Conservation (phyloP, 1,140 invertebrate species). For the Lasaia peninsularis region DNA sequence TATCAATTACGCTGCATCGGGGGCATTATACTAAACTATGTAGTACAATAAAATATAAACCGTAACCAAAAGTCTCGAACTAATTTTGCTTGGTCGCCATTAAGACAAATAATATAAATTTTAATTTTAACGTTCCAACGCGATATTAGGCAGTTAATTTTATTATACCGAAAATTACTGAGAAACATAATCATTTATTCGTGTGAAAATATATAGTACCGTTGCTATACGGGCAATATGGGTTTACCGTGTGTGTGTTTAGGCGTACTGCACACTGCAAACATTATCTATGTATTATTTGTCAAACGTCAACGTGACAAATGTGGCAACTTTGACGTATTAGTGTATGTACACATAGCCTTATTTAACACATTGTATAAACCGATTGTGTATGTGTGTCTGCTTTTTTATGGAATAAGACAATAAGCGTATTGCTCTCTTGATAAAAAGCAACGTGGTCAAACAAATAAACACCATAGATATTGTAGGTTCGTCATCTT, state of each 20-base stretch:
- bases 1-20: too few relatives aligned
- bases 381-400: too few relatives aligned
- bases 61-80: not conserved
- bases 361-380: not conserved
- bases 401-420: too few relatives aligned
- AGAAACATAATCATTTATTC: slow-evolving; percentile 23
- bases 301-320: not conserved
- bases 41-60: too few relatives aligned
- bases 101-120: slow-evolving; percentile 11
- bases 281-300: not conserved
- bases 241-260: not conserved
- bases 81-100: not conserved
- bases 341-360: not conserved
- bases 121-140: slow-evolving; percentile 24
- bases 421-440: too few relatives aligned
- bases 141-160: slow-evolving; percentile 24
- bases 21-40: too few relatives aligned
- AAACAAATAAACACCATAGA: too few relatives aligned
- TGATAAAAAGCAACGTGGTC: too few relatives aligned
- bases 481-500: too few relatives aligned
- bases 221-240: slow-evolving; percentile 20
- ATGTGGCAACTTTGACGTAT: not conserved
- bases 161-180: slow-evolving; percentile 28
- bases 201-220: slow-evolving; percentile 31
- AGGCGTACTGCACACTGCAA: not conserved